Percentiles rank a stretch among this genome's conserved stretches.
Evolutionary conservation across 2,888 invertebrate genomes (phyloP).

Genomic region (Coecobrya sp.): DNA sequence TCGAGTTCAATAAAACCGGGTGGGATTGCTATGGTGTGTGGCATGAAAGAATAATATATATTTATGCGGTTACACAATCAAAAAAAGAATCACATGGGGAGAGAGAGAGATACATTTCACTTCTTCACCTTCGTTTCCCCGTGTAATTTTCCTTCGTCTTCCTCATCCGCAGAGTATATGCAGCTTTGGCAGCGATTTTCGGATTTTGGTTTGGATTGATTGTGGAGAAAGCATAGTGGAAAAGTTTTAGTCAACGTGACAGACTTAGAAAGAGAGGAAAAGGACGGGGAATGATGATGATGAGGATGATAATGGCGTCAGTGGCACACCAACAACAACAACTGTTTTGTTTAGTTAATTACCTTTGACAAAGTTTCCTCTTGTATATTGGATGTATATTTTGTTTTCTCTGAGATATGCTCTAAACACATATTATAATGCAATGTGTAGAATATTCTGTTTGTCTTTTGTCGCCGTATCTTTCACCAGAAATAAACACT

Average conservation of each 20-base stretch:
- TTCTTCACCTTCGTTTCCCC: background rate
- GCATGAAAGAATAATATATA: background rate
- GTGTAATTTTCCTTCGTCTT: background rate
- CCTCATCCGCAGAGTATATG: background rate
- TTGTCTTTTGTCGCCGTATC: no score
- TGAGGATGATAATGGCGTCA: background rate
- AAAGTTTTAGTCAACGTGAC: background rate
- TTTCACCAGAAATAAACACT: no score
- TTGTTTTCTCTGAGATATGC: background rate
- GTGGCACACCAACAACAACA: background rate
- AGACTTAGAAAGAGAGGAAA: no score
- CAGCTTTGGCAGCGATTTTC: background rate
- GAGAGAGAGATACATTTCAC: background rate
- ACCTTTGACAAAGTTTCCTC: constrained; percentile 48
- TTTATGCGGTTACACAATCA: constrained; percentile 40
- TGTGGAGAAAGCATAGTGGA: background rate
- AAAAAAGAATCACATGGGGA: background rate
- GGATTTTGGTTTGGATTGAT: background rate
- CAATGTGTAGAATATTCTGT: no score
- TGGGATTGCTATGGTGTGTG: background rate
- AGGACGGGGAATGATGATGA: background rate
- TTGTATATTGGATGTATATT: background rate
- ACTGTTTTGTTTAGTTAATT: constrained; percentile 43
- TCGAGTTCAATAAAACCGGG: background rate
- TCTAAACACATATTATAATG: no score